Conservation (phyloP, 2,888 invertebrate species). For the Mystacides longicornis region DNA sequence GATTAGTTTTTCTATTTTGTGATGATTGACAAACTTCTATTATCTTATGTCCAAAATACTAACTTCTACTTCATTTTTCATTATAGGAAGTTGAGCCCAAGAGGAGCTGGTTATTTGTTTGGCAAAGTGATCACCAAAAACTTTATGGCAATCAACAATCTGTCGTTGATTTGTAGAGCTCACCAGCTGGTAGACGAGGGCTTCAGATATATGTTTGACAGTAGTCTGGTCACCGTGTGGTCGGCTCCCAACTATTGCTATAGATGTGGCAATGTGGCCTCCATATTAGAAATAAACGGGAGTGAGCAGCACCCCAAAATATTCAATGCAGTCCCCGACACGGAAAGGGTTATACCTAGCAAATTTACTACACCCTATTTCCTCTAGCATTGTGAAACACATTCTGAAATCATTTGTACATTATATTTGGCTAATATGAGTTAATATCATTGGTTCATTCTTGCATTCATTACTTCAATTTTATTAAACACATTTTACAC, state of each 20-base stretch:
- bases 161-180: constrained; percentile 92
- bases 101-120: constrained; percentile 97
- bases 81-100: constrained; percentile 74
- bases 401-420: too few relatives aligned
- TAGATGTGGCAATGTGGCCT: constrained; percentile 96
- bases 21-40: too few relatives aligned
- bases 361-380: constrained; percentile 95
- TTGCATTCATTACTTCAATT: too few relatives aligned
- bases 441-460: too few relatives aligned
- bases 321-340: constrained; percentile 94
- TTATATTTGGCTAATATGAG: too few relatives aligned
- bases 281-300: constrained; percentile 85
- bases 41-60: too few relatives aligned
- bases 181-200: constrained; percentile 99
- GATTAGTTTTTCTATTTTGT: too few relatives aligned
- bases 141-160: constrained; percentile 88
- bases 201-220: constrained; percentile 98
- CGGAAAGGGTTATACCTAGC: constrained; percentile 87
- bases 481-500: too few relatives aligned
- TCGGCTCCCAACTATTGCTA: constrained; percentile 99
- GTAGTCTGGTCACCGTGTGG: constrained; percentile 96
- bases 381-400: too few relatives aligned
- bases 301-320: constrained; percentile 75
- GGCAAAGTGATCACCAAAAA: constrained; percentile 89
- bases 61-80: too few relatives aligned